These are phyloP conservation scores for Enteromius paludinosus DNA, from an alignment of 2,797 vertebrate genomes.

Conservation along the genomic window DNA sequence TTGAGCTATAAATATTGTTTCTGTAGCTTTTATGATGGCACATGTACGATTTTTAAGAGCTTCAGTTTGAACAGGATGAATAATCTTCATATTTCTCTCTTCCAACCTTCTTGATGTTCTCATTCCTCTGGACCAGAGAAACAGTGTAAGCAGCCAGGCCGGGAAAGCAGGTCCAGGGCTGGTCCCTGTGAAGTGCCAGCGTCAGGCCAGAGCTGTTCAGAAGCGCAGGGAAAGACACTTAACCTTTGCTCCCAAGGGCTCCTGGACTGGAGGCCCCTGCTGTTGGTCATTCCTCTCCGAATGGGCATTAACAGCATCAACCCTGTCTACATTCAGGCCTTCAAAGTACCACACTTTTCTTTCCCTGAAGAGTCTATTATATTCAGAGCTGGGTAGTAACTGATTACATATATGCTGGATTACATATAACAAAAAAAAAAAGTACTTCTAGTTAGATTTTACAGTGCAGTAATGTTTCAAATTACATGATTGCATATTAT, in stretches of 20 bases:
- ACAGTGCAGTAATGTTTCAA: too few relatives aligned
- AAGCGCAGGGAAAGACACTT: background rate
- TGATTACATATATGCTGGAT: background rate
- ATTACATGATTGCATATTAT: background rate
- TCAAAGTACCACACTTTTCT: constrained; percentile 78
- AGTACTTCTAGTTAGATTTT: too few relatives aligned
- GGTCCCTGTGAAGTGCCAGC: constrained; percentile 34
- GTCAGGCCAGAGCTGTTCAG: constrained; percentile 55
- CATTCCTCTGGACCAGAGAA: constrained; percentile 51
- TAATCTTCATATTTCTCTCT: background rate
- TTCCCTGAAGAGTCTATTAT: background rate
- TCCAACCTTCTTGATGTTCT: background rate
- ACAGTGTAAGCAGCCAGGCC: constrained; percentile 76
- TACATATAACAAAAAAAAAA: background rate
- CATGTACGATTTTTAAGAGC: background rate
- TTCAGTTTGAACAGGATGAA: background rate
- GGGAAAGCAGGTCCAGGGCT: constrained; percentile 67
- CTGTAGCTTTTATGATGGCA: background rate
- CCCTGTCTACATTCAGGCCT: constrained; percentile 84
- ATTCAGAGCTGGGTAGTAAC: background rate
- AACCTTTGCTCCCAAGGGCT: constrained; percentile 58
- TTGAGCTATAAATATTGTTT: background rate
- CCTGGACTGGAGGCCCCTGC: constrained; percentile 81
- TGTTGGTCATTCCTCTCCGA: constrained; percentile 87
- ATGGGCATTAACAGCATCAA: constrained; percentile 90